These are phyloP conservation scores for Andricus grossulariae DNA, from an alignment of 1,140 invertebrate species.

Conservation along the genomic window DNA sequence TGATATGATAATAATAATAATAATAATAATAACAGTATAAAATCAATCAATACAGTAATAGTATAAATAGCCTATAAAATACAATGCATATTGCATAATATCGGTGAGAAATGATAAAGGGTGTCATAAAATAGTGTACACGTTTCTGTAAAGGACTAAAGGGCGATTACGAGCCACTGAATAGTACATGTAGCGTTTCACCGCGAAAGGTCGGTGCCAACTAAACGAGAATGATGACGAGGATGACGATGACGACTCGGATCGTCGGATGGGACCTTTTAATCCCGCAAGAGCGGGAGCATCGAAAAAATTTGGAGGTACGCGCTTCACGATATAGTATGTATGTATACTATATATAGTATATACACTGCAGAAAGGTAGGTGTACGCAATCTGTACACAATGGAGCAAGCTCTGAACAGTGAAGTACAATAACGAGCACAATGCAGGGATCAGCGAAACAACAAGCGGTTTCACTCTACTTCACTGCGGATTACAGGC, in stretches of 20 bases:
- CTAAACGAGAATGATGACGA: slow-evolving; percentile 41
- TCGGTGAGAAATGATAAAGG: slow-evolving; percentile 22
- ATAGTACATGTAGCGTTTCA: slow-evolving; percentile 53
- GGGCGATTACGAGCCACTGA: slow-evolving; percentile 60
- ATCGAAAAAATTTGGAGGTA: slow-evolving; percentile 51
- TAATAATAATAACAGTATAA: too few relatives aligned
- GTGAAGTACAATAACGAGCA: slow-evolving; percentile 59
- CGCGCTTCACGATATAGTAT: slow-evolving; percentile 41
- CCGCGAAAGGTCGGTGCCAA: slow-evolving; percentile 33
- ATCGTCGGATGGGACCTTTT: slow-evolving; percentile 54
- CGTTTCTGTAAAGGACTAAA: slow-evolving; percentile 31
- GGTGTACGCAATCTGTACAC: slow-evolving; percentile 62
- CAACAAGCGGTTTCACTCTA: slow-evolving; percentile 71
- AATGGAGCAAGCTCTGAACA: slow-evolving; percentile 64
- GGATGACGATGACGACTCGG: slow-evolving; percentile 49
- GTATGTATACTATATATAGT: slow-evolving; percentile 5
- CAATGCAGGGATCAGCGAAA: slow-evolving; percentile 72
- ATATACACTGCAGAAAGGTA: slow-evolving; percentile 40
- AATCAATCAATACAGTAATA: not conserved
- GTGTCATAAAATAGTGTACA: not conserved
- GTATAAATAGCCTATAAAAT: not conserved
- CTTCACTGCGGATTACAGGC: slow-evolving; percentile 70
- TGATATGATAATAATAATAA: too few relatives aligned
- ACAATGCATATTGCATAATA: not conserved
- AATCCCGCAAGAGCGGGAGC: slow-evolving; percentile 58